Evolutionary conservation across 2,797 vertebrate species (phyloP), one percentile per base, ranked within the genome.

Genomic region (Mus spretus): DNA sequence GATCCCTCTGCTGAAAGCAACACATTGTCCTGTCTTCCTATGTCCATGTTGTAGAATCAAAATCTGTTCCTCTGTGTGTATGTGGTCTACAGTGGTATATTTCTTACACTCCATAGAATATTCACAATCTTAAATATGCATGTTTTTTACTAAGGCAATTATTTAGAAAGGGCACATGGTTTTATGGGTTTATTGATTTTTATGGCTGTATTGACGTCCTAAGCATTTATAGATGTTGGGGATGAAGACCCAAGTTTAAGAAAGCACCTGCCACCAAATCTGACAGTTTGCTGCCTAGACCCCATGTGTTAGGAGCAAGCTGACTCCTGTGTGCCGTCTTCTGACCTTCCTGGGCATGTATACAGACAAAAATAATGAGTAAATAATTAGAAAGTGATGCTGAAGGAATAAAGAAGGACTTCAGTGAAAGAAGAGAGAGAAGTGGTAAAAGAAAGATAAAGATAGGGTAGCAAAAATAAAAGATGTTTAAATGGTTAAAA

Each of bases 11-110:
- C 65, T 37, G 17, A 70, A 70, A 70, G 67, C 44, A 77, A 24
- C 91, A 94, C 2, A 13, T 95, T 92, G 88, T 88, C 31, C 22
- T 57, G 63, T 50, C 83, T 37, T 94, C 6, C 91, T 81, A 44
- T 1, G 34, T 90, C 90, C 93, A 6, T 40, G 12, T 81, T 40
- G 2, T 74, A 59, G 47, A 63, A 47, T 86, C 34, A 50, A 63
- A 67, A 89, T 91, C 89, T 94, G 79, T 95, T 89, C 83, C 44
- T 61, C 12, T 81, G 6, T 96, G 11, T 61, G 2, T 82, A 7
- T 81, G 65, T 89, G 26, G 83, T 93, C 34, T 81, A 11, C 9
- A 70, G 55, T 79, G 70, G 3, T 67, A 47, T 50, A 59, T 67
- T 88, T 84, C 44, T 78, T 91, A 75, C 0, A 83, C 75, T 86